These are phyloP conservation scores for Chloroceryle amazona DNA, from an alignment of 2,797 vertebrate genomes.

Conservation along the genomic window DNA sequence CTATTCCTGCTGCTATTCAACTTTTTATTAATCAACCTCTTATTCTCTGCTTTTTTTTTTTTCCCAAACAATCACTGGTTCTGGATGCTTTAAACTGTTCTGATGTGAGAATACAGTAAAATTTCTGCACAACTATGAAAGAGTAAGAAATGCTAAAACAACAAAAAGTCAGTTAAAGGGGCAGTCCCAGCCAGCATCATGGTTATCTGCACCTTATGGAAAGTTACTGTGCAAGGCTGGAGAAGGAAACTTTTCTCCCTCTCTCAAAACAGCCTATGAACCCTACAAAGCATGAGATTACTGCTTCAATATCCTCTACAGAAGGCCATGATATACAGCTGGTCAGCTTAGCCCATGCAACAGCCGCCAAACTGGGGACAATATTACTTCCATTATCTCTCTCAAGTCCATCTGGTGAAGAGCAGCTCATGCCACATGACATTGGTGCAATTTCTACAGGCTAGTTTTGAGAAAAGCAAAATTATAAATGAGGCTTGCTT, in stretches of 20 bases:
- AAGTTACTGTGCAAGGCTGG: not conserved
- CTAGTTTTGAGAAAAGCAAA: not conserved
- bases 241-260: not conserved
- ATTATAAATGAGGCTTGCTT: not conserved
- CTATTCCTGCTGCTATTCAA: not conserved
- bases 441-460: not conserved
- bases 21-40: not conserved
- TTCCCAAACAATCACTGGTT: not conserved
- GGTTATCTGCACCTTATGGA: not conserved
- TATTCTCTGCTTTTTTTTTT: not conserved
- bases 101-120: not conserved
- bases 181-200: accelerated
- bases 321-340: not conserved
- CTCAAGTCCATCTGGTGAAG: conserved; percentile 35
- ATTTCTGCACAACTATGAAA: not conserved
- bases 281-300: not conserved
- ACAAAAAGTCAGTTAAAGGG: not conserved
- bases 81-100: not conserved
- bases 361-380: conserved; percentile 18
- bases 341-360: not conserved
- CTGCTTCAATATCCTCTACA: not conserved
- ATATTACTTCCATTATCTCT: conserved; percentile 5
- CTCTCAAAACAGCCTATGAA: not conserved
- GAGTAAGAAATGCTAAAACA: not conserved
- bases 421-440: not conserved